Evolutionary conservation across 2,888 invertebrate genomes (phyloP).

Genomic region (Cremastobaeus sp.): DNA sequence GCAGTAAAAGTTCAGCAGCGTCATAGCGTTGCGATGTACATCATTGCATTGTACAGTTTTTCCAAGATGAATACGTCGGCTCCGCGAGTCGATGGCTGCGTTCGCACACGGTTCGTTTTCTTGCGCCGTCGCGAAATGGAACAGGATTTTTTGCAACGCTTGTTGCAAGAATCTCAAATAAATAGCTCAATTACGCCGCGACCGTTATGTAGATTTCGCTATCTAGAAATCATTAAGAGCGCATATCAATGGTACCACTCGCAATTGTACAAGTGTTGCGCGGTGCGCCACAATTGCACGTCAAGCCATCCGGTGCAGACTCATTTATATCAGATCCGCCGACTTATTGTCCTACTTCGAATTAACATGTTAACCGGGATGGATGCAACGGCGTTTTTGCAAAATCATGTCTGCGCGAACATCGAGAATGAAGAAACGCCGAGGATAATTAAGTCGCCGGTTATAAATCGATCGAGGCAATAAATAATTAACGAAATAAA

Average conservation of each 20-base stretch:
- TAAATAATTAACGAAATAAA: too few relatives aligned
- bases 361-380: too few relatives aligned
- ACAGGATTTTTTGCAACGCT: slow-evolving; percentile 40
- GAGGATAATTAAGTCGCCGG: too few relatives aligned
- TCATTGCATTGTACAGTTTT: slow-evolving; percentile 12
- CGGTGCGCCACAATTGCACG: not conserved
- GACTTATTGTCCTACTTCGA: not conserved
- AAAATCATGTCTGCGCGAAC: too few relatives aligned
- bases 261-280: slow-evolving; percentile 13
- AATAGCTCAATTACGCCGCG: slow-evolving; percentile 46
- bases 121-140: slow-evolving; percentile 25
- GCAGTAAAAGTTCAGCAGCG: slow-evolving; percentile 25
- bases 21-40: too few relatives aligned
- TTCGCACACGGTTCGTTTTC: not conserved
- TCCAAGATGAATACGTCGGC: slow-evolving; percentile 12
- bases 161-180: slow-evolving; percentile 43
- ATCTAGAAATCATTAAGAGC: slow-evolving; percentile 29
- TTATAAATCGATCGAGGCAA: too few relatives aligned
- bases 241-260: slow-evolving; percentile 15
- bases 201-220: slow-evolving; percentile 10
- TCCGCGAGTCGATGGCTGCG: not conserved
- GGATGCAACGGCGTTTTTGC: too few relatives aligned
- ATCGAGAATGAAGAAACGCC: too few relatives aligned
- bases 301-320: slow-evolving; percentile 2
- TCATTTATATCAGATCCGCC: slow-evolving; percentile 11